These are phyloP conservation scores for Ochropleura plecta DNA, from an alignment of 2,888 invertebrate species.

Conservation along the genomic window DNA sequence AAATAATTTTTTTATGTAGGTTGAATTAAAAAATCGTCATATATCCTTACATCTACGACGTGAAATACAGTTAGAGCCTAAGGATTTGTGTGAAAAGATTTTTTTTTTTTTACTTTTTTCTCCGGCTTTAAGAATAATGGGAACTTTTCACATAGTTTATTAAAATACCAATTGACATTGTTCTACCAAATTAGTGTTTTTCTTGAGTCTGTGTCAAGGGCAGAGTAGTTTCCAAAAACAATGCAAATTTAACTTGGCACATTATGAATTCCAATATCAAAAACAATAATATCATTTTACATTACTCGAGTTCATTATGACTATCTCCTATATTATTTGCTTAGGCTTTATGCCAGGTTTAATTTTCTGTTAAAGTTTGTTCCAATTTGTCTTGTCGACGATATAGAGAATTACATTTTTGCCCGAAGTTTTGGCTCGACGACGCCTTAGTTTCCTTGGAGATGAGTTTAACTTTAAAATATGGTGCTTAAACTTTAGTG, in stretches of 20 bases:
- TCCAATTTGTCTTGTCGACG: conserved; percentile 38
- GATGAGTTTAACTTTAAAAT: conserved; percentile 41
- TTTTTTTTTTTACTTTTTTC: background rate
- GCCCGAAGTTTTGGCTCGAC: conserved; percentile 40
- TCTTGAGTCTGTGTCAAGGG: conserved; percentile 2
- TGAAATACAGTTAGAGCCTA: too few species aligned
- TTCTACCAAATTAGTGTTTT: background rate
- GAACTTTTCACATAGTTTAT: background rate
- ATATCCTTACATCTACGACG: too few species aligned
- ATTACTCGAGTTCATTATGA: conserved; percentile 19
- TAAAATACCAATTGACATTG: conserved; percentile 9
- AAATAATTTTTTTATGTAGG: too few species aligned
- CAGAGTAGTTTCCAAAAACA: conserved; percentile 24
- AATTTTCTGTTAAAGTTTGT: conserved; percentile 38
- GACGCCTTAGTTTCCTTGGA: conserved; percentile 28
- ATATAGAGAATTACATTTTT: conserved; percentile 28
- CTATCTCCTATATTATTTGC: conserved; percentile 10
- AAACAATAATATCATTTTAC: conserved; percentile 12
- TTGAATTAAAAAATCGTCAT: too few species aligned
- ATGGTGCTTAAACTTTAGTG: conserved; percentile 24
- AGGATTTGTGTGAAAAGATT: too few species aligned
- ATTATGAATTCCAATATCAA: conserved; percentile 14
- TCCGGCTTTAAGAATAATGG: background rate
- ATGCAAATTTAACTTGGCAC: background rate
- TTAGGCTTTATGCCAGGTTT: conserved; percentile 51